Evolutionary conservation across 2,797 vertebrate species (phyloP), one percentile per base, ranked within the genome.

Genomic region (Xenentodon cancila): DNA sequence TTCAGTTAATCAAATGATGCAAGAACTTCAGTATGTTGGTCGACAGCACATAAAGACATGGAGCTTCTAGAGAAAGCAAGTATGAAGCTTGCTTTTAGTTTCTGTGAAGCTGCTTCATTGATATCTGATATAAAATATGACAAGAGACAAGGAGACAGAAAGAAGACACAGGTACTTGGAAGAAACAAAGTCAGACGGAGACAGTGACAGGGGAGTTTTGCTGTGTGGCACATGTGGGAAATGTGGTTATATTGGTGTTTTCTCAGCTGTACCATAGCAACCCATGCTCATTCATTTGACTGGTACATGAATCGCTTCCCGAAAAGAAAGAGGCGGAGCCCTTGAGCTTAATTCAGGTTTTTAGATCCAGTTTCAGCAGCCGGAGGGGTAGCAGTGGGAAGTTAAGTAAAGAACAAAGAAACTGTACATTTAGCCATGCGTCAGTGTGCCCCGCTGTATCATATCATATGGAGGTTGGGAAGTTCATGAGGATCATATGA

Each of bases 401-500:
- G 73, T 81, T 54, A 73, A 79, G 81, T 79, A 79, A 83, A 88
- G 84, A 84, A 64, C 69, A 81, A 49, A 69, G 59, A 87, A 82
- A 83, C 87, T 69, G 81, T 71, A 79, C 68, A 76, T 55, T 67
- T 58, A 91, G 89, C 86, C 92, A 93, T 93, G 92, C 90, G 76
- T 84, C 77, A 80, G 55, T 87, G 82, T 88, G 79, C 73, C 64
- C 81, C 54, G 74, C 85, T 85, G 73, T 81, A 84, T 88, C 75
- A 90, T 93, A 90, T 92, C 91, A 93, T 92, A 91, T 84, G 77
- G 47, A 84, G 72, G 84, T 64, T 68, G 67, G 77, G 21, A 65
- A 81, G 80, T 85, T 88, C 76, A 2, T 55, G 62, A 71, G 80
- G 87, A 90, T 88, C 89, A 93, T 92, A 88, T 90, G 88, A 92